Percentiles rank a stretch among this genome's conserved stretches.
Evolutionary conservation across 2,797 vertebrate genomes (phyloP).

Genomic region (Sebastes matsubarae): DNA sequence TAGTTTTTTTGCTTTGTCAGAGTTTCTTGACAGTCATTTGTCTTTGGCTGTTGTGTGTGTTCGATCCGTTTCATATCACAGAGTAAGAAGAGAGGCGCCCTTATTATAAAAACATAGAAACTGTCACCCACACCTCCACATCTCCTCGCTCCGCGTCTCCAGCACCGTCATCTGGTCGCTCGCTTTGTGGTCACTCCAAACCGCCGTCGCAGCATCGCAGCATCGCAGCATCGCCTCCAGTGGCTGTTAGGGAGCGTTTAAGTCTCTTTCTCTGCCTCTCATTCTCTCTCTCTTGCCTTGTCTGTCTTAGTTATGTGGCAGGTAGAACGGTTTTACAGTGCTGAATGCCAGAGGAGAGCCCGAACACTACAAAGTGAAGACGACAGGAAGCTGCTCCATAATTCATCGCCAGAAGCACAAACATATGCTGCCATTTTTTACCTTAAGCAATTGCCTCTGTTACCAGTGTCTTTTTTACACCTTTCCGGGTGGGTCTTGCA

Average conservation of each 20-base stretch:
- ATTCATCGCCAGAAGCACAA: constrained; percentile 69
- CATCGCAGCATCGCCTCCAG: constrained; percentile 1
- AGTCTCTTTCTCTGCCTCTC: not conserved
- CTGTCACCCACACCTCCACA: not conserved
- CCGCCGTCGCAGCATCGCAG: not conserved
- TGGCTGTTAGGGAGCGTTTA: constrained; percentile 12
- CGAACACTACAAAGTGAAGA: constrained; percentile 43
- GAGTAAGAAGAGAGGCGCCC: not conserved
- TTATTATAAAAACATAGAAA: constrained; percentile 31
- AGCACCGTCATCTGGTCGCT: not conserved
- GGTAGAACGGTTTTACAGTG: constrained; percentile 29
- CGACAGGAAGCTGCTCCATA: constrained; percentile 63
- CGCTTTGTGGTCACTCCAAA: constrained; percentile 6
- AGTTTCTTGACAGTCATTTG: constrained; percentile 10
- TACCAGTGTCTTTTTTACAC: constrained; percentile 13
- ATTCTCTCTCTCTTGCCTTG: not conserved
- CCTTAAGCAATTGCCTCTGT: constrained; percentile 42
- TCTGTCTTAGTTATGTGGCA: constrained; percentile 27
- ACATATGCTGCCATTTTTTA: constrained; percentile 61
- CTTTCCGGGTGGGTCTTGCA: constrained; percentile 32
- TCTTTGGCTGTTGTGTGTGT: constrained; percentile 18
- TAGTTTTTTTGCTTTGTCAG: not conserved
- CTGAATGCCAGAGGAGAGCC: constrained; percentile 29
- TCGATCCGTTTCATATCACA: constrained; percentile 7
- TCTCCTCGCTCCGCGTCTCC: constrained; percentile 7